A percentile compares a stretch with the other conserved stretches of the same genome.
Conservation (phyloP, 2,113 vertebrate genomes). For the Cyprinodon variegatus region DNA sequence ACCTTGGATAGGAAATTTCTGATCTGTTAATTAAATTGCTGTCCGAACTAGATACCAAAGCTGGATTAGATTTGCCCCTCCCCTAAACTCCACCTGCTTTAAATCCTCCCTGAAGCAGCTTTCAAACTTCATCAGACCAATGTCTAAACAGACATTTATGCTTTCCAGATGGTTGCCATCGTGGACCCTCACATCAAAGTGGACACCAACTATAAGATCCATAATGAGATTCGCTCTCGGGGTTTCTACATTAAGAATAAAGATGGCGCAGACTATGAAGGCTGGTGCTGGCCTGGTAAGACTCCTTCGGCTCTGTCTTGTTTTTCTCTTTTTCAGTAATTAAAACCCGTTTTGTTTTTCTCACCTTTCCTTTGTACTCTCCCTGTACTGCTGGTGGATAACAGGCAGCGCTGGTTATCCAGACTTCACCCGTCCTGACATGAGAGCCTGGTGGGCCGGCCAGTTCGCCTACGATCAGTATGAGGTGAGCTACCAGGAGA, state of each 20-base stretch:
- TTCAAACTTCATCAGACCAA: background rate
- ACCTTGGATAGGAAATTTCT: no score
- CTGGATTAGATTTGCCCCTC: no score
- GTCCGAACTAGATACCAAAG: no score
- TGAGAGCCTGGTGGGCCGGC: slow-evolving; percentile 90
- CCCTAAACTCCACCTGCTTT: background rate
- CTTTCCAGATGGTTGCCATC: slow-evolving; percentile 88
- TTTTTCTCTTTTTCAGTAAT: no score
- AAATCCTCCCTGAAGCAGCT: background rate
- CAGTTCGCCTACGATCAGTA: slow-evolving; percentile 91
- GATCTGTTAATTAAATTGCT: no score
- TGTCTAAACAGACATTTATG: background rate
- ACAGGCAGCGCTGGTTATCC: slow-evolving; percentile 88
- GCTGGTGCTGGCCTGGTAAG: slow-evolving; percentile 96
- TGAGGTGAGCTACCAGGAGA: slow-evolving; percentile 75
- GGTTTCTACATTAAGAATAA: slow-evolving; percentile 88
- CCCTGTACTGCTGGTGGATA: background rate
- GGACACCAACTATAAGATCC: slow-evolving; percentile 86
- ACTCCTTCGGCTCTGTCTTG: background rate
- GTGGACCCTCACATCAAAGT: slow-evolving; percentile 96
- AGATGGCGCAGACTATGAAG: slow-evolving; percentile 90
- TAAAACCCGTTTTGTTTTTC: background rate
- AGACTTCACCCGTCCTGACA: slow-evolving; percentile 86
- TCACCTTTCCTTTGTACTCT: background rate
- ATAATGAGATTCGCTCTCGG: slow-evolving; percentile 84